These are phyloP conservation scores for Bos javanicus DNA, from an alignment of 2,113 vertebrate species.

Conservation along the genomic window DNA sequence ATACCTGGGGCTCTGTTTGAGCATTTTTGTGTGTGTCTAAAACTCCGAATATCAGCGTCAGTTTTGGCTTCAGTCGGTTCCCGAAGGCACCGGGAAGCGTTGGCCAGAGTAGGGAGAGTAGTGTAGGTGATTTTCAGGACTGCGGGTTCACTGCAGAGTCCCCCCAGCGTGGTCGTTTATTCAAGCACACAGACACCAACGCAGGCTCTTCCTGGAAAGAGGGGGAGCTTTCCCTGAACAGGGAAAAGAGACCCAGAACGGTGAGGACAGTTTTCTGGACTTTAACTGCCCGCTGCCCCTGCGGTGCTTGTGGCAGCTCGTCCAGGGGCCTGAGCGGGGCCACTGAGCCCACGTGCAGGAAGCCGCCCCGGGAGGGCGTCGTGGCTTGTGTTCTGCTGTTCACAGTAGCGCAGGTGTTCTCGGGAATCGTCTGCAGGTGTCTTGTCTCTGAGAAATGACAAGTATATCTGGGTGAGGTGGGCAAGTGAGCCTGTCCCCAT, in stretches of 20 bases:
- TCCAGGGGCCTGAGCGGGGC: not conserved
- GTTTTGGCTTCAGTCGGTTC: not conserved
- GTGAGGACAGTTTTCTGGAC: not conserved
- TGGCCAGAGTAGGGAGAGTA: not conserved
- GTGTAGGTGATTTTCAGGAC: not conserved
- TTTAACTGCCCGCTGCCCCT: not conserved
- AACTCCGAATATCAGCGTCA: fast-evolving
- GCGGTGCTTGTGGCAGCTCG: not conserved
- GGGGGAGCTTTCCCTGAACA: not conserved
- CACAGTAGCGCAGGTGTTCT: not conserved
- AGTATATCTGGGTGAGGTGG: not conserved
- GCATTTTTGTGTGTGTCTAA: not conserved
- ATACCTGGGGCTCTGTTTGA: too few species aligned
- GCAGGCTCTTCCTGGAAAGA: not conserved
- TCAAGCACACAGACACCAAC: fast-evolving
- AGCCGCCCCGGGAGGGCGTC: not conserved
- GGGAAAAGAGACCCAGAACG: not conserved
- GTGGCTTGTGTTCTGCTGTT: not conserved
- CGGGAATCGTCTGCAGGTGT: not conserved
- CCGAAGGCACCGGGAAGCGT: too few species aligned
- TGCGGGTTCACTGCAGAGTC: not conserved
- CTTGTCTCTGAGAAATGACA: not conserved
- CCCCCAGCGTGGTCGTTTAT: not conserved
- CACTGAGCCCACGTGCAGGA: too few species aligned
- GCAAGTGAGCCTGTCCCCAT: fast-evolving